phyloP scores from a whole-genome alignment of 2,113 vertebrate species.

The Capreolus pygargus region DNA sequence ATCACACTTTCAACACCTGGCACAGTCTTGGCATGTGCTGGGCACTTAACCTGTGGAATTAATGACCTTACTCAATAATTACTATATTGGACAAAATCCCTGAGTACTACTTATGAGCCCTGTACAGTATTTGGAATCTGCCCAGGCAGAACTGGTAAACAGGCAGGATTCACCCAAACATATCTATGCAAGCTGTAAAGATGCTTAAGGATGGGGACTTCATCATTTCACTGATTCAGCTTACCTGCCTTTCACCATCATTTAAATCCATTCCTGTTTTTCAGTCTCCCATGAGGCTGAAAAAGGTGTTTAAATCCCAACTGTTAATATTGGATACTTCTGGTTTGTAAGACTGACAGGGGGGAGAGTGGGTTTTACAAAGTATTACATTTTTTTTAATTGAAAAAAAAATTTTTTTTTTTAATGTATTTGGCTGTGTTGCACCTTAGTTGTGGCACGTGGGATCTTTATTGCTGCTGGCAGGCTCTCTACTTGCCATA shows the following conservation, averaged over 20 bases:
- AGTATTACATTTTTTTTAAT: conserved; percentile 32
- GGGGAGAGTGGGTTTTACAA: background rate
- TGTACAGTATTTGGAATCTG: background rate
- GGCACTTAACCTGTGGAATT: background rate
- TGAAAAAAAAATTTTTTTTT: background rate
- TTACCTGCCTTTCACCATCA: background rate
- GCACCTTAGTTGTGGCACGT: accelerated
- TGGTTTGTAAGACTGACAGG: background rate
- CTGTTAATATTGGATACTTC: conserved; percentile 2
- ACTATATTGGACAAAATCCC: background rate
- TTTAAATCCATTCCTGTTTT: conserved; percentile 30
- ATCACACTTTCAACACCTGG: background rate
- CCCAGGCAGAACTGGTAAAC: background rate
- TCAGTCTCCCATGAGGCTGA: background rate
- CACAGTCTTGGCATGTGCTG: background rate
- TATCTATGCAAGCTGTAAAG: background rate
- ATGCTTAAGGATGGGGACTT: background rate
- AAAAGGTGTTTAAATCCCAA: background rate
- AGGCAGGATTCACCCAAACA: background rate
- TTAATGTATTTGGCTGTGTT: background rate
- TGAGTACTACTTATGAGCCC: background rate
- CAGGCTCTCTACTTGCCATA: background rate
- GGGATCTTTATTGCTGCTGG: background rate
- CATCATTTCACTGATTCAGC: background rate
- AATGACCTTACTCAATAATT: background rate